Conservation (phyloP, 2,113 vertebrate genomes). For the Gallinago undulata region DNA sequence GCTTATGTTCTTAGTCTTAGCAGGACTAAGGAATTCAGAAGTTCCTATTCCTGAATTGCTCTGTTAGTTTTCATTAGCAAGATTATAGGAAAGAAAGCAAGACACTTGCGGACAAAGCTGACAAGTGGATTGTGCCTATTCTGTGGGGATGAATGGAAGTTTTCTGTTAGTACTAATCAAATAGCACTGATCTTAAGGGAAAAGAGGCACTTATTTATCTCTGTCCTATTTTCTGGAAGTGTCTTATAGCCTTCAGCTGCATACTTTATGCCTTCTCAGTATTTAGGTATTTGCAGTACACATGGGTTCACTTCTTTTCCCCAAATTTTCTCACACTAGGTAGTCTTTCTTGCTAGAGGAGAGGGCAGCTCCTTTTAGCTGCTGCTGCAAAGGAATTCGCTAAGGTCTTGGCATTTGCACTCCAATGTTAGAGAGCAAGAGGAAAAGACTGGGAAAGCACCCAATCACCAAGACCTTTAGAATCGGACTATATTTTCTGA, state of each 20-base stretch:
- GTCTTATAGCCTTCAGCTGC: not conserved
- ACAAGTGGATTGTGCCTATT: not conserved
- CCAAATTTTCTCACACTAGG: not conserved
- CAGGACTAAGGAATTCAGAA: not conserved
- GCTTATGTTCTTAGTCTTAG: not conserved
- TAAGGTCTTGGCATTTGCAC: constrained; percentile 23
- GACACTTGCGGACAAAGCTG: not conserved
- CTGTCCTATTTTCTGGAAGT: not conserved
- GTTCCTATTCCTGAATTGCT: not conserved
- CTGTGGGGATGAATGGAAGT: not conserved
- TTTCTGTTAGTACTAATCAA: not conserved
- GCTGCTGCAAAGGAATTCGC: not conserved
- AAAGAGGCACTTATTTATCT: not conserved
- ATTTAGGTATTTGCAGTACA: not conserved
- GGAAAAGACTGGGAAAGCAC: constrained; percentile 38
- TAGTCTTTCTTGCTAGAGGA: not conserved
- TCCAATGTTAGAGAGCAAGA: constrained; percentile 48
- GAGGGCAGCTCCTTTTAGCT: not conserved
- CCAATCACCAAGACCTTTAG: constrained; percentile 52
- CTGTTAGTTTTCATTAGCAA: not conserved
- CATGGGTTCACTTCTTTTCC: not conserved
- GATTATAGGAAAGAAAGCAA: not conserved
- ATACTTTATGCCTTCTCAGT: not conserved
- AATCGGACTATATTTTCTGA: constrained; percentile 73
- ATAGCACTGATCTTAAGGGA: not conserved